Evolutionary conservation across 1,140 invertebrate genomes (phyloP).

Genomic region (Orchesella cincta): DNA sequence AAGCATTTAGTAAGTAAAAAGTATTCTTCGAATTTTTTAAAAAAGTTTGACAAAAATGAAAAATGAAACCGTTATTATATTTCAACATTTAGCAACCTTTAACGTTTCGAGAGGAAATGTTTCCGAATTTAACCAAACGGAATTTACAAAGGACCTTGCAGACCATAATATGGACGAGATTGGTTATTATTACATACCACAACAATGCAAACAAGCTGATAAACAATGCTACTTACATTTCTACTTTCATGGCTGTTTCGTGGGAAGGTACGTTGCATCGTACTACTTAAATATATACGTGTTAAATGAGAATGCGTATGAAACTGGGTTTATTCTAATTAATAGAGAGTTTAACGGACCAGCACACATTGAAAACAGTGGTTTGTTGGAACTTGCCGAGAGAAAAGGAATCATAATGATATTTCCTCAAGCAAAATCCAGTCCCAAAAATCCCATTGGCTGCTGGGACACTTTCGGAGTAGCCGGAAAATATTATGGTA

Average conservation of each 20-base stretch:
- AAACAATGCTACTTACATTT: slow-evolving; percentile 3
- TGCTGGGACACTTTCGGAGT: slow-evolving; percentile 23
- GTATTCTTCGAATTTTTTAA: background rate
- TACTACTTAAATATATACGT: background rate
- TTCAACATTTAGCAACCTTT: background rate
- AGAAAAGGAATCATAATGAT: slow-evolving; percentile 26
- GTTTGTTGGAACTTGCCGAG: slow-evolving; percentile 7
- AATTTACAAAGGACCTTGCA: slow-evolving; percentile 1
- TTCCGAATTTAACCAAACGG: background rate
- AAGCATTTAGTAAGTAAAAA: background rate
- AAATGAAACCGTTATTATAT: too few relatives aligned
- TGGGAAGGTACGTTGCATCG: background rate
- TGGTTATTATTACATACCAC: slow-evolving; percentile 11
- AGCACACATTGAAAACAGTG: background rate
- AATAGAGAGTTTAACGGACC: background rate
- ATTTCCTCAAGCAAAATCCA: background rate
- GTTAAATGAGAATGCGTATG: too few relatives aligned
- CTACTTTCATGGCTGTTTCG: background rate
- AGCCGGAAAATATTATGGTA: slow-evolving; percentile 17
- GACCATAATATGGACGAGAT: slow-evolving; percentile 4
- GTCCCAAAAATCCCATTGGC: background rate
- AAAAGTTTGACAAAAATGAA: too few relatives aligned
- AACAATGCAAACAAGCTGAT: background rate
- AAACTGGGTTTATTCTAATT: too few relatives aligned
- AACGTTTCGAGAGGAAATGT: background rate